A percentile compares a stretch with the other conserved stretches of the same genome.
phyloP scores from a whole-genome alignment of 2,113 vertebrate genomes.

The Alligator mississippiensis region DNA sequence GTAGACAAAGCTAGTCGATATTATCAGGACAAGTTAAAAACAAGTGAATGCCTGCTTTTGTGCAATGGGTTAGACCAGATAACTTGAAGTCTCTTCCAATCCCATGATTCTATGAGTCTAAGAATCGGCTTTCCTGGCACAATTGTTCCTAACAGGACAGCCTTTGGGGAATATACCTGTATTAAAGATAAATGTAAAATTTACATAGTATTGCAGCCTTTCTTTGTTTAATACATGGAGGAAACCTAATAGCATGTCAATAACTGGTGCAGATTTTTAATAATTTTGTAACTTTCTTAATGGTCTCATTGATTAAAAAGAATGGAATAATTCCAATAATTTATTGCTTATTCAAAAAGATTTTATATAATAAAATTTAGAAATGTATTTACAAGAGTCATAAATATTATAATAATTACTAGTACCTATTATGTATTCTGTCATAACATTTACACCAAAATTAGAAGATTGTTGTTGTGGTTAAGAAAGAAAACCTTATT shows the following conservation, averaged over 20 bases:
- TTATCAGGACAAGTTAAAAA: not conserved
- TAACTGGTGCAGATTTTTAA: not conserved
- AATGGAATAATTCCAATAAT: not conserved
- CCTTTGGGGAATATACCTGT: not conserved
- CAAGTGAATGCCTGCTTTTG: not conserved
- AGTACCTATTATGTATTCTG: conserved; percentile 23
- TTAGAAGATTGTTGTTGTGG: conserved; percentile 58
- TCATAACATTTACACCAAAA: not conserved
- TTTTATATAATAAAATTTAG: conserved; percentile 10
- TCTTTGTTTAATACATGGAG: not conserved
- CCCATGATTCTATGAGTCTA: not conserved
- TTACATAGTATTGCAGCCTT: not conserved
- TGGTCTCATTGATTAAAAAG: not conserved
- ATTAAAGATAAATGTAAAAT: not conserved
- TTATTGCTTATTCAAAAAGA: not conserved
- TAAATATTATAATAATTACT: not conserved
- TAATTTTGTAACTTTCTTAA: not conserved
- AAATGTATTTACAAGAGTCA: not conserved
- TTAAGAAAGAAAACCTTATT: conserved; percentile 83
- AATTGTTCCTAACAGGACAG: not conserved
- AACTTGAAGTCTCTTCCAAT: not conserved
- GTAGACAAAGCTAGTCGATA: not conserved
- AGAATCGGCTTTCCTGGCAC: not conserved
- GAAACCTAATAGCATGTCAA: not conserved
- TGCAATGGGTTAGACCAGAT: not conserved